Base-by-base conservation (phyloP, 1,140 invertebrate genomes). In the Chymomyza costata region DNA sequence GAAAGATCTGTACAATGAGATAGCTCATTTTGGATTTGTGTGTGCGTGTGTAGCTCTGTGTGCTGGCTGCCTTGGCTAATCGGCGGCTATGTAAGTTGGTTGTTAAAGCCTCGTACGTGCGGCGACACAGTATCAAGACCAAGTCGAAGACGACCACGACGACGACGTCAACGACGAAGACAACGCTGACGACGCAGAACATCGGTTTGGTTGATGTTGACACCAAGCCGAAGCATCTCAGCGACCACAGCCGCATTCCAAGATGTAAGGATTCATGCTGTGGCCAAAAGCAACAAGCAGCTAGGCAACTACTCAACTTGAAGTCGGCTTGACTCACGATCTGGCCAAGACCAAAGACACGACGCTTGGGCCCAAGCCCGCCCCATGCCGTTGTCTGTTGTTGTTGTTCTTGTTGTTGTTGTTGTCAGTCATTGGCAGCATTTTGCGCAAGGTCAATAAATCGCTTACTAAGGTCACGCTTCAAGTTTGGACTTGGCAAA, bases 61-160 rank as follows among this genome's bases (percentile, higher is more conserved):
- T 45, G 43, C 65, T 48, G 51, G 62, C 57, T 71, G 57, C 67
- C 73, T 73, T 78, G 73, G 73, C 73, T 80, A 80, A 80, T 80
- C 73, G 73, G 73, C 73, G 73, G 73, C 73, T 73, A 78, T 78
- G 73, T 78, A 80, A 80, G 73, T 73, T 65, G 73, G 54, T 71
- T 78, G 73, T 78, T 78, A 58, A 63, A 63, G 59, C 59, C 59
- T 38, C 49, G 73, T 80, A 80, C 73, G 73, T 80, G 73, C 73
- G 67, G 73, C 73, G 73, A 78, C 73, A 73, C 56, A 66, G 71
- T n/a, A n/a, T 34, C 45, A 45, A 48, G 34, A 30, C 18, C 31
- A n/a, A 67, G 64, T 40, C 65, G 3, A n/a, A n/a, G n/a, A n/a
- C n/a, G 8, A 25, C 21, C 3, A 25, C 21, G 21, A 25, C 8